Conservation (phyloP, 2,113 vertebrate genomes). For the Crotalus helleri region DNA sequence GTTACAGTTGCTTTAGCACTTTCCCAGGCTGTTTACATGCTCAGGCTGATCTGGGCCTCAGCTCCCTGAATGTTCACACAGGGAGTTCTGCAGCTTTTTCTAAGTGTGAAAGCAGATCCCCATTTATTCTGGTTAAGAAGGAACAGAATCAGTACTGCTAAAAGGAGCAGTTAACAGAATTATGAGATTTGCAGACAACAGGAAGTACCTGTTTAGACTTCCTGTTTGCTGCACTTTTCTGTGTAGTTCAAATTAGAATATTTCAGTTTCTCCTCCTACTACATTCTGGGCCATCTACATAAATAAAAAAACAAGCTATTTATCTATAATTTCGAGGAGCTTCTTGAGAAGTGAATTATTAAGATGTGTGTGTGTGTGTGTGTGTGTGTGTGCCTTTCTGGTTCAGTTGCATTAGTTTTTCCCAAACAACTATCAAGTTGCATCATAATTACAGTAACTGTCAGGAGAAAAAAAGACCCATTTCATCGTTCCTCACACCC, state of each 20-base stretch:
- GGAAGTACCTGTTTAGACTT: neutral
- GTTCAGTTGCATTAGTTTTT: neutral
- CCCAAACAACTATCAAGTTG: neutral
- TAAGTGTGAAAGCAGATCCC: neutral
- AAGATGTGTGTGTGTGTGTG: neutral
- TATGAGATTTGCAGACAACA: neutral
- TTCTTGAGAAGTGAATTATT: neutral
- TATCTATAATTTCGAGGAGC: neutral
- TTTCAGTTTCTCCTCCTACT: neutral
- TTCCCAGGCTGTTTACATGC: slow-evolving; percentile 15
- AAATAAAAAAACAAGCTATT: neutral
- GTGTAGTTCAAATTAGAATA: neutral
- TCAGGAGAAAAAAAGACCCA: neutral
- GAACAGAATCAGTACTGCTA: neutral
- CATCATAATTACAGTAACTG: neutral
- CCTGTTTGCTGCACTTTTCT: neutral
- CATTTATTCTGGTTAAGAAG: neutral
- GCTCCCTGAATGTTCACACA: neutral
- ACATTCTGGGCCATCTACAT: neutral
- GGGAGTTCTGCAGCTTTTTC: neutral
- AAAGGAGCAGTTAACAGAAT: neutral
- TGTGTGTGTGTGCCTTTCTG: neutral
- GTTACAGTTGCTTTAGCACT: slow-evolving; percentile 13
- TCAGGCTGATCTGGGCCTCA: neutral
- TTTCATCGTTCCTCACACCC: neutral